Base-by-base conservation (phyloP, 1,140 invertebrate genomes). In the Megalonaias nervosa region DNA sequence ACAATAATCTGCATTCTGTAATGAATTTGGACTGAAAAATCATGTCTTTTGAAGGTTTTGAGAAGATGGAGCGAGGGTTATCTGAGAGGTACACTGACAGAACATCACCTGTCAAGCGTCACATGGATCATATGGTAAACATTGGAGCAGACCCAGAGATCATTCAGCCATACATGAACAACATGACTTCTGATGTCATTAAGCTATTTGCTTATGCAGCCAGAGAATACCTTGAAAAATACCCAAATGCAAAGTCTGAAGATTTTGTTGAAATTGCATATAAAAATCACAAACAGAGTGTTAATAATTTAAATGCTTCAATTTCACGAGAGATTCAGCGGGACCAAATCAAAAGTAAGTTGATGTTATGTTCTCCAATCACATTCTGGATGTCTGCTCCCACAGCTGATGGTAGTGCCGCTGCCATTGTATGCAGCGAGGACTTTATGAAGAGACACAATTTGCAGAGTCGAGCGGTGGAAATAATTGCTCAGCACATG, bases 191-290 rank as follows among this genome's bases (percentile, higher is more conserved):
- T 56, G 88, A 89, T 74, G 88, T 89, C 31, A 83, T 89, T 55
- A 89, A 99, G 91, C 92, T 99, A 89, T 99, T 99, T 92, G 97
- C 97, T 6, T 98, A 98, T 91, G 98, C 98, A 80, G 98, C 95
- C 14, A 91, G 95, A 67, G 98, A 99, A 86, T 97, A 99, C 87
- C 98, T 99, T 96, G 94, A 97, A 85, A 98, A 97, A 90, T 98
- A 98, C 91, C 82, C 84, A 84, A 84, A 97, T 38, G 97, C 97
- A 0, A 98, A 94, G 80, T 93, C 94, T 17, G 94, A 97, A 67
- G 97, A 99, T 89, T 95, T 99, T 89, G 98, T 97, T 1, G 98
- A 99, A 92, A 97, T 99, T 86, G 97, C 98, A 0, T 95, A 95
- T 80, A 99, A 99, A 90, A 99, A 99, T 91, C 97, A 99, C 89